Evolutionary conservation across 2,797 vertebrate species (phyloP).

Genomic region (Erpetoichthys calabaricus): DNA sequence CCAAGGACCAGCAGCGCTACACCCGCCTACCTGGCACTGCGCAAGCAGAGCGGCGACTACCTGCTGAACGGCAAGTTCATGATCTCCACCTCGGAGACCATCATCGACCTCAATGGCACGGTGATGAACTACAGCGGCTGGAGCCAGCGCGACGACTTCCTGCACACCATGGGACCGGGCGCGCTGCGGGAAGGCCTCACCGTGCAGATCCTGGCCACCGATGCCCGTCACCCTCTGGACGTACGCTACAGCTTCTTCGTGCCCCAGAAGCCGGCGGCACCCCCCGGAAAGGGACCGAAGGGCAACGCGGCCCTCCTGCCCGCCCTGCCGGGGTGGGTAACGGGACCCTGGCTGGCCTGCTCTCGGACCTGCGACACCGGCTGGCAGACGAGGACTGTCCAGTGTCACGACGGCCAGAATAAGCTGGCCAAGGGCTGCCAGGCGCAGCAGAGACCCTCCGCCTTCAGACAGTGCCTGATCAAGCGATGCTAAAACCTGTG

Average conservation of each 20-base stretch:
- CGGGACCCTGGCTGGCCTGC: conserved; percentile 79
- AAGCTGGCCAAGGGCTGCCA: conserved; percentile 77
- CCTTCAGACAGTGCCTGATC: conserved; percentile 84
- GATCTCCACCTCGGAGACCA: conserved; percentile 91
- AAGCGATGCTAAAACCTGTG: conserved; percentile 70
- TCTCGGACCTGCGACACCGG: conserved; percentile 89
- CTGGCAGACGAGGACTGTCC: conserved; percentile 94
- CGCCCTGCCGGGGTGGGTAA: conserved; percentile 61
- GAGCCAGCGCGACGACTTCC: conserved; percentile 82
- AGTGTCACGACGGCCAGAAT: conserved; percentile 76
- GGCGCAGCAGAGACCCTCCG: conserved; percentile 69
- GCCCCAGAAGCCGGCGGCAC: conserved; percentile 48
- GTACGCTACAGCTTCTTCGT: conserved; percentile 89
- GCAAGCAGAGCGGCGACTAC: conserved; percentile 72
- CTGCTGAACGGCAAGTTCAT: conserved; percentile 93
- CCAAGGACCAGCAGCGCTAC: conserved; percentile 79
- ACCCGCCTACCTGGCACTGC: conserved; percentile 83
- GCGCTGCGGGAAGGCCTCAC: conserved; percentile 67
- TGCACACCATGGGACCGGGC: conserved; percentile 83
- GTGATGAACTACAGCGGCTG: conserved; percentile 95
- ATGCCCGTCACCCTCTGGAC: conserved; percentile 74
- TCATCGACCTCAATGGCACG: conserved; percentile 80
- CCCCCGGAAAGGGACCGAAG: conserved; percentile 5
- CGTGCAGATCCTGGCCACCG: conserved; percentile 84
- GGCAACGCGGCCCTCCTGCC: conserved; percentile 29